Base-by-base conservation (phyloP, 2,888 invertebrate genomes). In the Hirudinaria manillensis region DNA sequence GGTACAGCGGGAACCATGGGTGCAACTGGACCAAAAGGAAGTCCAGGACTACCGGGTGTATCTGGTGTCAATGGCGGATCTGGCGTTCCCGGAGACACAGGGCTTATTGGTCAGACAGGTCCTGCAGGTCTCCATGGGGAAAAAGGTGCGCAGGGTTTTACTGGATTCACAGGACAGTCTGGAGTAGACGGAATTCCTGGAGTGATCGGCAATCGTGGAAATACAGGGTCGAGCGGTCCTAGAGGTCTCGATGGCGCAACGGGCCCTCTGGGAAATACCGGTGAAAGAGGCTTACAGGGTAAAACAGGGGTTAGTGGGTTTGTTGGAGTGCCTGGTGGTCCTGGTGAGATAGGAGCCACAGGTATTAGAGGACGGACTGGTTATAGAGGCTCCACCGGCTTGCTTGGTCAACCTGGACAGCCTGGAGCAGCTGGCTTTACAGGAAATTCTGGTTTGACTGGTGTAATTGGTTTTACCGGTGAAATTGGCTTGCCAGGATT, bases 201-300 rank as follows among this genome's bases (percentile, higher is more conserved):
- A 38, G 29, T 34, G 34, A 75, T 21, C 65, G 53, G 24, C 51
- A 45, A 36, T 13, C n/a, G 74, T 27, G 78, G 78, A 74, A 65
- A 71, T 21, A 29, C 61, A 27, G 78, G 77, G 29, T 67, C 67
- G n/a, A 51, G 21, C 66, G 78, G 77, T 36, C 45, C 56, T 53
- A 32, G 70, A 68, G 79, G 79, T 51, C 55, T 19, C 3, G 34
- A 55, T 0, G 78, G 77, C 29, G n/a, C 38, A 45, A 68, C 75
- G 45, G 78, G 78, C 36, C 65, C 38, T 10, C 67, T 29, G 3
- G 67, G 67, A 65, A 29, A 32, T 27, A 61, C 77, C 45, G 80
- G 80, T 6, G 71, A 65, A 19, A 21, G 74, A 51, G 79, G 79
- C n/a, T 51, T 56, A 51, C 67, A 71, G 32, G 80, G 80, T 66